Evolutionary conservation across 2,888 invertebrate species (phyloP).

Genomic region (Resseliella maxima): DNA sequence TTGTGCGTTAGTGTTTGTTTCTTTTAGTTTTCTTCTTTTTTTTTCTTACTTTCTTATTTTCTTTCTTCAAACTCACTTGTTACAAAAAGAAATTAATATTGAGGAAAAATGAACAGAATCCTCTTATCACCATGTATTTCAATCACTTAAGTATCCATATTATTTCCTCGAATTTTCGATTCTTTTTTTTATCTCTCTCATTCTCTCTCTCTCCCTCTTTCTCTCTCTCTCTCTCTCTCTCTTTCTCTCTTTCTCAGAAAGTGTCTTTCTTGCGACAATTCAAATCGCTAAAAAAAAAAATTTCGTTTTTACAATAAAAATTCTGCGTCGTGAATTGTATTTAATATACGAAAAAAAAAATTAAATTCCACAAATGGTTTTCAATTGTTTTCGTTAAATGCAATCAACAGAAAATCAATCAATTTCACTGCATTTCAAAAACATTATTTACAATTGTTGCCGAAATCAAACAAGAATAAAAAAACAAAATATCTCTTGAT

Average conservation of each 20-base stretch:
- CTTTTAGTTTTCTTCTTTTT: background rate
- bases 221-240: background rate
- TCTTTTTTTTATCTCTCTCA: no score
- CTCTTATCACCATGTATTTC: no score
- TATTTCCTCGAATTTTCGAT: no score
- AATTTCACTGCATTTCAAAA: constrained; percentile 30
- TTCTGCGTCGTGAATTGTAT: background rate
- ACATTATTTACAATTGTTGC: constrained; percentile 36
- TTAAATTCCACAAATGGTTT: background rate
- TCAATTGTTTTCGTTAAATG: background rate
- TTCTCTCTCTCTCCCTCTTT: no score
- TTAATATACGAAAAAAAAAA: background rate
- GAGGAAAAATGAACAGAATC: no score
- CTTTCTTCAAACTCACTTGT: no score
- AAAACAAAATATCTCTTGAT: background rate
- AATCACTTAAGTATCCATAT: no score
- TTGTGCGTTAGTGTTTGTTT: no score
- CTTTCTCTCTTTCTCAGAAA: background rate
- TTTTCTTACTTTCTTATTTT: background rate
- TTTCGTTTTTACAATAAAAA: background rate
- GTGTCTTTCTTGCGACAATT: background rate
- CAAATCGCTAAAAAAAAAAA: background rate
- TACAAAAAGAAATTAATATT: no score
- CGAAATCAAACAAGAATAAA: background rate
- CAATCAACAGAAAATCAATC: background rate